Percentiles rank a stretch among this genome's conserved stretches.
Evolutionary conservation across 2,888 invertebrate genomes (phyloP).

Genomic region (Lasioglossum calceatum): DNA sequence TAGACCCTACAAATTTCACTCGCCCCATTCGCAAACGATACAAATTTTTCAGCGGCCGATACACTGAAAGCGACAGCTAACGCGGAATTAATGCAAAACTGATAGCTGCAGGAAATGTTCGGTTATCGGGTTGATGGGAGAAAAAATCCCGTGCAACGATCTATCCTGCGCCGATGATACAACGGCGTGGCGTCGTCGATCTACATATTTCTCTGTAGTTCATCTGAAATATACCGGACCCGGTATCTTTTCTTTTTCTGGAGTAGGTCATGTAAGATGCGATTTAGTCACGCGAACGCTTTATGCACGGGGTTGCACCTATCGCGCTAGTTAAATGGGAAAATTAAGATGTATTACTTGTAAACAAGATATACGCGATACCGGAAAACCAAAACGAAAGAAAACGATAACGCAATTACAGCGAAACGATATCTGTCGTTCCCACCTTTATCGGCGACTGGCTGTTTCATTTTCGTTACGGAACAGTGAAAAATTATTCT

Average conservation of each 20-base stretch:
- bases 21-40: constrained; percentile 8
- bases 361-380: constrained; percentile 57
- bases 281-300: constrained; percentile 58
- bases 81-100: constrained; percentile 8
- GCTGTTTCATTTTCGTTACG: neutral
- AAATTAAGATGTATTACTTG: constrained; percentile 63
- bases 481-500: neutral
- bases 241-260: constrained; percentile 60
- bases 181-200: constrained; percentile 32
- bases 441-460: neutral
- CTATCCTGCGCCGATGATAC: constrained; percentile 53
- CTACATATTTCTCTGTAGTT: constrained; percentile 59
- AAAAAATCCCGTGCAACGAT: constrained; percentile 34
- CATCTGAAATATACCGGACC: constrained; percentile 44
- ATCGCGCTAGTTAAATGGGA: constrained; percentile 49
- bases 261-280: constrained; percentile 61
- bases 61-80: constrained; percentile 10
- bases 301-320: constrained; percentile 45
- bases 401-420: constrained; percentile 19
- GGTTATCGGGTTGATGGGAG: neutral
- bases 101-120: constrained; percentile 7
- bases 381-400: constrained; percentile 13
- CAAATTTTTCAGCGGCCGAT: neutral
- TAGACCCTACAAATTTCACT: constrained; percentile 12
- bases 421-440: neutral